Base-by-base conservation (phyloP, 2,888 invertebrate genomes). In the Cantharis rustica region DNA sequence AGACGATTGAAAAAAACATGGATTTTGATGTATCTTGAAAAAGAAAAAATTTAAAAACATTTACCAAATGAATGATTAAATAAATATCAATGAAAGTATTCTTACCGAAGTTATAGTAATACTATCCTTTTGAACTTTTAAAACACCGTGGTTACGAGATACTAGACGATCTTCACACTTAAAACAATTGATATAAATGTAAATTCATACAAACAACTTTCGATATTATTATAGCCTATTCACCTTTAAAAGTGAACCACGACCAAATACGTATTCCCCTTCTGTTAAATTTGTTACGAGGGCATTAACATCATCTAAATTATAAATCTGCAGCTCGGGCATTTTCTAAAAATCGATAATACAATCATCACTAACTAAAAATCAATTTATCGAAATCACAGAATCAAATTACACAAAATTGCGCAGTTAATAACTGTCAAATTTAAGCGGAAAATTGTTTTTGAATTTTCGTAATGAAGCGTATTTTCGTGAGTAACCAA, bases 141-240 rank as follows among this genome's bases (percentile, higher is more conserved):
- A 81, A 62, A 89, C 82, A 10, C 89, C 90, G 86, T 92, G 91
- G 62, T 88, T 88, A 68, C 91, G 87, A 2, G 91, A 91, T 62
- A 91, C 88, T 79, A 90, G 87, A 82, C 89, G 89, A 83, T 91
- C 91, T 71, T 88, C 85, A 83, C 89, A 89, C 91, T 91, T 84
- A 75, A 84, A 85, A 26, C 7, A 69, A 26, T 69, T n/a, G 23
- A 16, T n/a, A 9, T 3, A n/a, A 23, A 10, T 26, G 7, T 1
- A 27, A 27, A 27, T 2, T 23, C 26, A 15, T 26, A 16, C 5
- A 13, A 13, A 31, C 31, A 31, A 23, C 23, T 23, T 10, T 13
- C 61, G 16, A 72, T 69, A 11, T 10, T n/a, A 23, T 23, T 27
- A 73, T 71, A 71, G 75, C 31, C 64, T 47, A 15, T 61, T 77